These are phyloP conservation scores for Kryphioiulus occultus DNA, from an alignment of 2,888 invertebrate genomes.

Conservation along the genomic window DNA sequence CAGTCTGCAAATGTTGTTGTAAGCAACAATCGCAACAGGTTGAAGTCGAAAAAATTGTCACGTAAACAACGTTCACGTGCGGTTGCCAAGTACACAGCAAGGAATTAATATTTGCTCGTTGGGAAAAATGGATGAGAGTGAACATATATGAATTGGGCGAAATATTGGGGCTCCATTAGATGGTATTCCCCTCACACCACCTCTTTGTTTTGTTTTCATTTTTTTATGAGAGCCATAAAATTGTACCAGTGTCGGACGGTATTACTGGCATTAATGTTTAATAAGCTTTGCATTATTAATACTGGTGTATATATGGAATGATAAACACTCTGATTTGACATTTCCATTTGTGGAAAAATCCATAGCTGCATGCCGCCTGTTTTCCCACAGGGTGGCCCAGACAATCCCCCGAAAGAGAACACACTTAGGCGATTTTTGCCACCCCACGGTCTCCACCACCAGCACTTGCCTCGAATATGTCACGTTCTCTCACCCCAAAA, in stretches of 20 bases:
- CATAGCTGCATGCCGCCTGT: neutral
- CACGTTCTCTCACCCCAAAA: slow-evolving; percentile 13
- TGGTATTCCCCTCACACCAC: neutral
- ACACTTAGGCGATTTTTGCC: neutral
- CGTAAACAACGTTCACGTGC: neutral
- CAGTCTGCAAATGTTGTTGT: neutral
- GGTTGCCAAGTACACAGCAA: neutral
- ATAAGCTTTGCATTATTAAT: slow-evolving; percentile 37
- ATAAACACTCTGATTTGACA: slow-evolving; percentile 40
- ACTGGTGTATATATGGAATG: neutral
- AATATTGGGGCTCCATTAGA: neutral
- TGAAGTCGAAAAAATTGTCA: neutral
- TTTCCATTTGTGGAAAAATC: slow-evolving; percentile 13
- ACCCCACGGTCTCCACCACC: neutral
- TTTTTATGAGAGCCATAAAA: slow-evolving; percentile 16
- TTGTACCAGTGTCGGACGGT: neutral
- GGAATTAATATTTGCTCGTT: slow-evolving; percentile 1
- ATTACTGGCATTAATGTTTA: neutral
- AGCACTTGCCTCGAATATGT: slow-evolving; percentile 4
- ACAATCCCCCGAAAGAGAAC: neutral
- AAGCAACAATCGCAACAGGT: neutral
- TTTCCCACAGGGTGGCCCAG: slow-evolving; percentile 27
- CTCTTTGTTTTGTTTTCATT: slow-evolving; percentile 10
- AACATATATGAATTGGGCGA: neutral
- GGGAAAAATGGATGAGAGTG: neutral